Conservation (phyloP, 2,113 vertebrate genomes). For the Recurvirostra avosetta region DNA sequence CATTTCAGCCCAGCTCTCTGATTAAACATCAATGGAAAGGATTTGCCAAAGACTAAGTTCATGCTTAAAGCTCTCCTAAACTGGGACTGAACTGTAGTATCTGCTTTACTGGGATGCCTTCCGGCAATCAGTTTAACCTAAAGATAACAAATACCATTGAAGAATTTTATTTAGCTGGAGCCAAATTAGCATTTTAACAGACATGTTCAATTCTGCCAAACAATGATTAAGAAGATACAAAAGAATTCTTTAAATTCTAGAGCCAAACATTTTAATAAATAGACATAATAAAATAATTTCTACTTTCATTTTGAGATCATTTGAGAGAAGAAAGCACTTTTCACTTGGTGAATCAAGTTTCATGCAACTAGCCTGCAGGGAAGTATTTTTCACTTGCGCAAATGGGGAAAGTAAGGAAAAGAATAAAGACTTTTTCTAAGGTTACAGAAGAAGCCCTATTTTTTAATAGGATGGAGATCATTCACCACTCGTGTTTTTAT, state of each 20-base stretch:
- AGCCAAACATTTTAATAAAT: neutral
- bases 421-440: neutral
- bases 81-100: neutral
- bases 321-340: neutral
- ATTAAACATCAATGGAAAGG: neutral
- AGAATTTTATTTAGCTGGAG: neutral
- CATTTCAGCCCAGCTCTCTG: neutral
- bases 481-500: neutral
- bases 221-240: neutral
- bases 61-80: neutral
- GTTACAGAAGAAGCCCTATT: neutral
- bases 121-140: neutral
- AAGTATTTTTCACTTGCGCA: neutral
- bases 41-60: neutral
- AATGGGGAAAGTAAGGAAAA: neutral
- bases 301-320: neutral
- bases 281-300: neutral
- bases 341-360: neutral
- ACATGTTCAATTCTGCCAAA: neutral
- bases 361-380: neutral
- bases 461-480: neutral
- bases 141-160: neutral
- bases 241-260: neutral
- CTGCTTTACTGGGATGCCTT: neutral
- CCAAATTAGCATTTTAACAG: neutral